These are phyloP conservation scores for Rhinophrynus dorsalis DNA, from an alignment of 2,797 vertebrate genomes.

Conservation along the genomic window DNA sequence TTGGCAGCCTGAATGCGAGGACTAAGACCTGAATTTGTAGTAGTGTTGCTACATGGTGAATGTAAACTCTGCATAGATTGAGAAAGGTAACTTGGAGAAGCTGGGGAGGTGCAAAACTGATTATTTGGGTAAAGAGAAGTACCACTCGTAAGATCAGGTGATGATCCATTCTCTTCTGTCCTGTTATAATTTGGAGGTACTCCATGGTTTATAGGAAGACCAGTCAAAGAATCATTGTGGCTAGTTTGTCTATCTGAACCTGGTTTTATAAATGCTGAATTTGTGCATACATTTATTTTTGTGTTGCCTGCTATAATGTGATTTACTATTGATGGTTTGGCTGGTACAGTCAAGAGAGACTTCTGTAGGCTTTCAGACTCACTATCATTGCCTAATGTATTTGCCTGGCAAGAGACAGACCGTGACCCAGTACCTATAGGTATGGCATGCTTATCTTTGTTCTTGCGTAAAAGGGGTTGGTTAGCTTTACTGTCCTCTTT, in stretches of 20 bases:
- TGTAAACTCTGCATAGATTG: constrained; percentile 67
- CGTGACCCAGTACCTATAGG: constrained; percentile 86
- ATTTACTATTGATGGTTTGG: constrained; percentile 79
- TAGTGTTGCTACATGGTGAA: constrained; percentile 64
- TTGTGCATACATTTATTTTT: constrained; percentile 68
- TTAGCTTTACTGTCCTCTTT: constrained; percentile 75
- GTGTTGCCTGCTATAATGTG: constrained; percentile 73
- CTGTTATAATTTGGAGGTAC: constrained; percentile 57
- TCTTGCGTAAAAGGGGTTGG: constrained; percentile 60
- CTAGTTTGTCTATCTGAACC: constrained; percentile 66
- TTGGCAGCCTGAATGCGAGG: constrained; percentile 92
- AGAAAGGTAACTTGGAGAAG: constrained; percentile 59
- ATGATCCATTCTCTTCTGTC: constrained; percentile 82
- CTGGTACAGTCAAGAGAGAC: constrained; percentile 76
- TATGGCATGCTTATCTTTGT: constrained; percentile 68
- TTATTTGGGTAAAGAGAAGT: constrained; percentile 53
- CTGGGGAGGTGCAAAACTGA: constrained; percentile 56
- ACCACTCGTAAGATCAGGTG: constrained; percentile 62
- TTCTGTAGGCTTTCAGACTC: constrained; percentile 76
- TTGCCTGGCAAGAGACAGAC: constrained; percentile 86
- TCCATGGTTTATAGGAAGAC: constrained; percentile 53
- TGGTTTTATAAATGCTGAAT: constrained; percentile 60
- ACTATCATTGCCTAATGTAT: constrained; percentile 66
- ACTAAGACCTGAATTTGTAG: constrained; percentile 80
- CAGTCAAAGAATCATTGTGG: constrained; percentile 60